phyloP scores from a whole-genome alignment of 92 coral and sea anemone genomes.

The Umimayanthus kanabou region DNA sequence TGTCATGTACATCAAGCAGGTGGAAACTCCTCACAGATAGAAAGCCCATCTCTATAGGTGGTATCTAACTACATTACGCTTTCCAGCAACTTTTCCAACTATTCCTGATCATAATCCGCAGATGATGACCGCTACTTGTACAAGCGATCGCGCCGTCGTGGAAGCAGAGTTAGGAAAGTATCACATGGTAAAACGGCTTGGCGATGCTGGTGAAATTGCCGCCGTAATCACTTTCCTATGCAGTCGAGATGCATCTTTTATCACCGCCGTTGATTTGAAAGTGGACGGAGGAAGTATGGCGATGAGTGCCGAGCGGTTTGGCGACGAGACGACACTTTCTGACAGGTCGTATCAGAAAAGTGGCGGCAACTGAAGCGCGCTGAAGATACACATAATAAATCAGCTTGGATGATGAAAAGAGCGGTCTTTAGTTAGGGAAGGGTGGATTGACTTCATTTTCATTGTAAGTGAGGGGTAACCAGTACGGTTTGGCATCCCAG shows the following conservation, averaged over 20 bases:
- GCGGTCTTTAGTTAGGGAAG: no score
- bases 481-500: no score
- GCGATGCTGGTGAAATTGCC: slow-evolving; percentile 65
- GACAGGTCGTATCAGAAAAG: neutral
- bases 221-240: slow-evolving; percentile 62
- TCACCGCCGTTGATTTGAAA: slow-evolving; percentile 40
- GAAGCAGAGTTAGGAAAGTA: slow-evolving; percentile 50
- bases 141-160: slow-evolving; percentile 25
- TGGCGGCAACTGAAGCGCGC: no score
- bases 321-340: neutral
- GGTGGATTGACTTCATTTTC: no score
- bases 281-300: slow-evolving; percentile 62
- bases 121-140: slow-evolving; percentile 12
- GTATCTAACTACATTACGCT: no score
- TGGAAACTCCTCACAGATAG: no score
- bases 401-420: no score
- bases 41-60: no score
- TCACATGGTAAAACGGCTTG: slow-evolving; percentile 49
- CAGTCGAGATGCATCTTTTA: slow-evolving; percentile 56
- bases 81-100: neutral
- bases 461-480: no score
- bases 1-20: no score
- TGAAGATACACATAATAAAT: no score
- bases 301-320: slow-evolving; percentile 54
- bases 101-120: neutral